These are phyloP conservation scores for Hypothenemus hampei DNA, from an alignment of 1,140 invertebrate genomes.

Conservation along the genomic window DNA sequence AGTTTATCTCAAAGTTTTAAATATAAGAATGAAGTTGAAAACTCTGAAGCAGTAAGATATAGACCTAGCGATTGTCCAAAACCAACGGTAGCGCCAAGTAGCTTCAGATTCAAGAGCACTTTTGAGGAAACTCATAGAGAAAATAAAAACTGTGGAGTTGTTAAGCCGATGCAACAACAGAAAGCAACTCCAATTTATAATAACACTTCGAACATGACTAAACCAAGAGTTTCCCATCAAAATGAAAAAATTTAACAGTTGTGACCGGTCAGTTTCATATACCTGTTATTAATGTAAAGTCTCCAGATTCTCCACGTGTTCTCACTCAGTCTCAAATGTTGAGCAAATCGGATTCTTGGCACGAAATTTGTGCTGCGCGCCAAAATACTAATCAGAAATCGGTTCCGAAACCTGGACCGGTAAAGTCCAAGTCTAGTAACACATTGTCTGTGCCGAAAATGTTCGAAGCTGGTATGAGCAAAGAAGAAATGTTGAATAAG, in stretches of 20 bases:
- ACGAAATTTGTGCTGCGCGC: conserved; percentile 55
- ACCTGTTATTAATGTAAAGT: conserved; percentile 39
- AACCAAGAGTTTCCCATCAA: no score
- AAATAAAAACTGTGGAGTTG: conserved; percentile 26
- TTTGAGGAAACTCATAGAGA: conserved; percentile 15
- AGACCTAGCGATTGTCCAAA: conserved; percentile 25
- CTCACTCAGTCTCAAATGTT: conserved; percentile 41
- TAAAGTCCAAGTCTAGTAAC: conserved; percentile 68
- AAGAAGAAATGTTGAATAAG: conserved; percentile 67
- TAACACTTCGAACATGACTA: no score
- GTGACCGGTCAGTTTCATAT: conserved; percentile 48
- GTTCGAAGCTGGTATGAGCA: conserved; percentile 70
- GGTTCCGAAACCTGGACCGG: conserved; percentile 28
- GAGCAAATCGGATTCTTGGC: conserved; percentile 78
- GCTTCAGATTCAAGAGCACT: conserved; percentile 18
- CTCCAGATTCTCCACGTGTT: conserved; percentile 40
- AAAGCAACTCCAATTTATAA: conserved; percentile 22
- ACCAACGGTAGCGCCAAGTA: conserved; percentile 20
- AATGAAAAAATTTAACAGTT: conserved; percentile 42
- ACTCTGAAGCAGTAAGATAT: conserved; percentile 5
- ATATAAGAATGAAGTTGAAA: conserved; percentile 19
- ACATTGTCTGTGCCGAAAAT: conserved; percentile 66
- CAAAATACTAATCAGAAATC: conserved; percentile 41
- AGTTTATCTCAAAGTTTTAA: conserved; percentile 28
- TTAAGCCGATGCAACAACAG: conserved; percentile 29